These are phyloP conservation scores for Drosophila yakuba DNA, from an alignment of 1,140 invertebrate species.

Conservation along the genomic window DNA sequence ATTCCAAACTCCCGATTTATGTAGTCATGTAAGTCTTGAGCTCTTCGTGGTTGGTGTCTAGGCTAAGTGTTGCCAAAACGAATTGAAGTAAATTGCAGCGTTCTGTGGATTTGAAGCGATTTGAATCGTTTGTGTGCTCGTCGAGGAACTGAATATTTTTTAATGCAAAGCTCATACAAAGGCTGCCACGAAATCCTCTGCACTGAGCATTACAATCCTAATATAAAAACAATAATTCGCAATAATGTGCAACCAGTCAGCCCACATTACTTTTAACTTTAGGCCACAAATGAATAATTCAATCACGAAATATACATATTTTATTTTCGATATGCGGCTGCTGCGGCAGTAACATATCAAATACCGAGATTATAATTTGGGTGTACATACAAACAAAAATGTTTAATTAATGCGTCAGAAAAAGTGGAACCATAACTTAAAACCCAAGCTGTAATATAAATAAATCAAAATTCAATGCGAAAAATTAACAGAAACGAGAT, in stretches of 20 bases:
- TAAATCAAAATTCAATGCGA: slow-evolving; percentile 21
- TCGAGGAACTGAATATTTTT: slow-evolving; percentile 29
- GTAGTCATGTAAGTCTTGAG: slow-evolving; percentile 56
- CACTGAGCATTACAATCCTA: neutral
- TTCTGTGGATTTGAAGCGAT: slow-evolving; percentile 15
- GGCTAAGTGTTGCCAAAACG: slow-evolving; percentile 78
- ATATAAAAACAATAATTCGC: no score
- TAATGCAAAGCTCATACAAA: neutral
- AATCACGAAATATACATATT: neutral
- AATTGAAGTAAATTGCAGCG: slow-evolving; percentile 59
- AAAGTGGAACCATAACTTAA: neutral
- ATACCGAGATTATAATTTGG: neutral
- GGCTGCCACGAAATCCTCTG: neutral
- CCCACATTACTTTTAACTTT: no score
- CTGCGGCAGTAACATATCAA: neutral
- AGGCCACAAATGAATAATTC: neutral
- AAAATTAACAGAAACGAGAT: neutral
- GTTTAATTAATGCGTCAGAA: neutral
- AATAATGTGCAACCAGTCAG: neutral
- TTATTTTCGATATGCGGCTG: neutral
- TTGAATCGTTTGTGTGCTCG: slow-evolving; percentile 19
- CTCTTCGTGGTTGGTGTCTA: slow-evolving; percentile 78
- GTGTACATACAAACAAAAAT: no score
- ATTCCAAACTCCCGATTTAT: neutral
- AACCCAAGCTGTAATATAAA: slow-evolving; percentile 1